Percentiles rank a stretch among this genome's conserved stretches.
These are phyloP conservation scores for Illadopsis cleaveri DNA, from an alignment of 2,113 vertebrate genomes.

Conservation along the genomic window DNA sequence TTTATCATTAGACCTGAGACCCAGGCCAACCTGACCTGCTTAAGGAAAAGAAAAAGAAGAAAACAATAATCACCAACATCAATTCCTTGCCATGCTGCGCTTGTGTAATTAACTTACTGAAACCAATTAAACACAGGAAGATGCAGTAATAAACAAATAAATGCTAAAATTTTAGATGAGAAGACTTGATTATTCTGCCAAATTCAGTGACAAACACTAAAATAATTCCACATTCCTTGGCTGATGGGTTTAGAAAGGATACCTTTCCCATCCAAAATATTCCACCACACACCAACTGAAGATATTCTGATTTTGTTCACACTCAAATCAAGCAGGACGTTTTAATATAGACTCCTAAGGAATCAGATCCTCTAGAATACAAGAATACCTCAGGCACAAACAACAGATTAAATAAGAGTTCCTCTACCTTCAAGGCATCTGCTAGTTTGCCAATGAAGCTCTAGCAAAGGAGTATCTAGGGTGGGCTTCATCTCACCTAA, in stretches of 20 bases:
- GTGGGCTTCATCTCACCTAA: neutral
- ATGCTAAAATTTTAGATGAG: neutral
- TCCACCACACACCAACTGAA: neutral
- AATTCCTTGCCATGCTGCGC: neutral
- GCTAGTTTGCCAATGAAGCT: neutral
- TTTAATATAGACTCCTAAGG: neutral
- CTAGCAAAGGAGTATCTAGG: neutral
- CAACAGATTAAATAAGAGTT: neutral
- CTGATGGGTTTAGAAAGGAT: neutral
- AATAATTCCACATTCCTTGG: neutral
- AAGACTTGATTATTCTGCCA: slow-evolving; percentile 32
- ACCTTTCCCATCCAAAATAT: neutral
- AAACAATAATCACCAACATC: neutral
- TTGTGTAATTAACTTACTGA: slow-evolving; percentile 26
- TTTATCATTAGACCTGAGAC: slow-evolving; percentile 13
- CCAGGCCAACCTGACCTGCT: neutral
- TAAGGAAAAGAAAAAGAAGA: neutral
- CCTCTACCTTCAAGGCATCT: neutral
- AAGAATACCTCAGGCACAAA: neutral
- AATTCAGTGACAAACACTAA: neutral
- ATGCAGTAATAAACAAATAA: slow-evolving; percentile 18
- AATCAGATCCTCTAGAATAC: neutral
- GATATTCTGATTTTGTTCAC: neutral
- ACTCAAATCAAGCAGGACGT: neutral
- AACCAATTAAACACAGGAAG: slow-evolving; percentile 17